A percentile compares a stretch with the other conserved stretches of the same genome.
phyloP scores from a whole-genome alignment of 2,797 vertebrate genomes.

The Amblyopsis hoosieri region DNA sequence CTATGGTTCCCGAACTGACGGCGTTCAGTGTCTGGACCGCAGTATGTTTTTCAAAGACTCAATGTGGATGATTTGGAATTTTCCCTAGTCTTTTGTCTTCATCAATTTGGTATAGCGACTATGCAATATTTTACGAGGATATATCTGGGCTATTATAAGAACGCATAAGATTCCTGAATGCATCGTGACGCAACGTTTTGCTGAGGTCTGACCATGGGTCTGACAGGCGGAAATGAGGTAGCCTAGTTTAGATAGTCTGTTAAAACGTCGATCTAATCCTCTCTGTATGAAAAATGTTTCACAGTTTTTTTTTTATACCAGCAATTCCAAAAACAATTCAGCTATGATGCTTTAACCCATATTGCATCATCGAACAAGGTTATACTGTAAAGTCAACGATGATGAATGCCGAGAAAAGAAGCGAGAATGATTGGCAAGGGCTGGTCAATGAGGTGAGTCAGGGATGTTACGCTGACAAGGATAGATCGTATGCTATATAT shows the following conservation, averaged over 20 bases:
- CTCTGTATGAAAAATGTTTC: constrained; percentile 21
- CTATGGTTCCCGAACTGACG: neutral
- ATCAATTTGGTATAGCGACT: neutral
- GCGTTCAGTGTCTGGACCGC: neutral
- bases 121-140: constrained; percentile 25
- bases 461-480: neutral
- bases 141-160: neutral
- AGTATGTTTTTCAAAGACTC: neutral
- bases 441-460: constrained; percentile 90
- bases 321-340: neutral
- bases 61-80: neutral
- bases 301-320: neutral
- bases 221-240: constrained; percentile 54
- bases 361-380: neutral
- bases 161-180: too few relatives aligned
- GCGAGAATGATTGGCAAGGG: constrained; percentile 92
- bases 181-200: constrained; percentile 44
- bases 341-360: constrained; percentile 6
- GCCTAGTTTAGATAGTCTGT: neutral
- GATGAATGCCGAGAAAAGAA: constrained; percentile 82
- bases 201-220: constrained; percentile 45
- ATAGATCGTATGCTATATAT: too few relatives aligned
- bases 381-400: neutral
- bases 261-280: constrained; percentile 34
- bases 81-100: neutral